Base-by-base conservation (phyloP, 2,888 invertebrate species). In the Smittia sp. region DNA sequence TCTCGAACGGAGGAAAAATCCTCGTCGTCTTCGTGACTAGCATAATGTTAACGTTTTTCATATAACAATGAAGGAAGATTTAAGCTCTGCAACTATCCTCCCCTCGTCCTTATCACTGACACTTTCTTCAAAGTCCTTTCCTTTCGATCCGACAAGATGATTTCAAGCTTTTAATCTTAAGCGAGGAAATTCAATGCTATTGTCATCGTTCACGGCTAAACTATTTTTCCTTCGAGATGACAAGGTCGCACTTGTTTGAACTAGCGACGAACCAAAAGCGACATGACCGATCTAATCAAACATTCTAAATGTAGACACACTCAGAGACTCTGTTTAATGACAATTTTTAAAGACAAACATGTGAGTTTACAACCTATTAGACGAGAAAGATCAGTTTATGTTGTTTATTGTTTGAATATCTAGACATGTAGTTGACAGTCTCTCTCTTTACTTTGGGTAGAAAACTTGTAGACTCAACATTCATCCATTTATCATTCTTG, bases 1-100 rank as follows among this genome's bases (percentile, higher is more conserved):
- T 79, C 79, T 79, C 78, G 3, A 72, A 38, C 15, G 72, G 72
- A 58, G 62, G 39, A 18, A 72, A 39, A 62, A 54, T 52, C 54
- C 32, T 69, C 9, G 25, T 54, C 13, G 18, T 52, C 11, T 25
- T 52, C n/a, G 39, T n/a, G 25, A 54, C 52, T 20, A 25, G 20
- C 52, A 54, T 69, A n/a, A 25, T 63, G 22, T 20, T 63, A 25
- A n/a, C 63, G n/a, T 20, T 63, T 27, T 58, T 58, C 22, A 58
- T 58, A 20, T 22, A 58, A 58, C 58, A 58, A 58, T 58, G 58
- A 58, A 63, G 22, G 27, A 27, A 13, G 15, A 2, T 63, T 63
- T 63, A 63, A 27, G 63, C 27, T 58, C 2, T 27, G 4, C 7
- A 63, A 27, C 58, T 58, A 9, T 58, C 58, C 4, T 58, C 18